A percentile compares a stretch with the other conserved stretches of the same genome.
Conservation (phyloP, 2,113 vertebrate genomes). For the Lophochroa leadbeateri region DNA sequence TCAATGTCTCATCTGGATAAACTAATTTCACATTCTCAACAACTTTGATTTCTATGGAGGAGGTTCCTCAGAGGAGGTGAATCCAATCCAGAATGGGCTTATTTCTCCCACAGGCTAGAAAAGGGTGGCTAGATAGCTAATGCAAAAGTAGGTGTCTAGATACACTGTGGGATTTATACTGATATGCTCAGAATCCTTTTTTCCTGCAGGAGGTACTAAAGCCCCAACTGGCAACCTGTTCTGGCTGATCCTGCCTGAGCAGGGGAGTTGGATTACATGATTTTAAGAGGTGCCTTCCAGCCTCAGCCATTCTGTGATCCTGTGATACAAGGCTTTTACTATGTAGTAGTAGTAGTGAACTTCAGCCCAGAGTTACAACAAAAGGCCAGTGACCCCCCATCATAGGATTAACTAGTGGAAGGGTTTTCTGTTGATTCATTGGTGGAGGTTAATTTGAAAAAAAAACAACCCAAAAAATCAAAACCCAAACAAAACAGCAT, state of each 20-base stretch:
- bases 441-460: background rate
- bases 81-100: background rate
- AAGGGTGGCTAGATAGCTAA: background rate
- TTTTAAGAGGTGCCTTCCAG: background rate
- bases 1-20: background rate
- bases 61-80: background rate
- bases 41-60: background rate
- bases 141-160: background rate
- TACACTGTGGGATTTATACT: background rate
- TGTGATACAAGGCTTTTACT: fast-evolving
- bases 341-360: background rate
- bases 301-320: background rate
- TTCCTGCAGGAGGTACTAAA: background rate
- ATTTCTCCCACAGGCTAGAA: background rate
- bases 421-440: background rate
- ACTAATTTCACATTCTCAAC: background rate
- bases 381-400: background rate
- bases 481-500: background rate
- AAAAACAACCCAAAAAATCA: fast-evolving
- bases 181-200: background rate
- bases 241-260: background rate
- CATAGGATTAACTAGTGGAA: background rate
- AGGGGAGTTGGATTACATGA: background rate
- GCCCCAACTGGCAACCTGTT: background rate
- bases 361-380: background rate